Evolutionary conservation across 2,888 invertebrate genomes (phyloP).

Genomic region (Scrobipalpa atriplicella): DNA sequence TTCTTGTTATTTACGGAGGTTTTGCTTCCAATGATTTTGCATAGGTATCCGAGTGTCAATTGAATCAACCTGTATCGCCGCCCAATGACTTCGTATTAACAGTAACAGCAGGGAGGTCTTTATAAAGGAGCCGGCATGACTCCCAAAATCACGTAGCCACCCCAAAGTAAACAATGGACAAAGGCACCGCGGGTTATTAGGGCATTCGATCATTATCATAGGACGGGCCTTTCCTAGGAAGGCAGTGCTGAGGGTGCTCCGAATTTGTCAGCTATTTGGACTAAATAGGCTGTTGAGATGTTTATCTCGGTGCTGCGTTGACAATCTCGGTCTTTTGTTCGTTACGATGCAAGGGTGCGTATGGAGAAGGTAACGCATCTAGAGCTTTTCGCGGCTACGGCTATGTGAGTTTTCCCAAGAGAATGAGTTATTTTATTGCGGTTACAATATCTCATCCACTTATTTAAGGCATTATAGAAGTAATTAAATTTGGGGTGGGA

Average conservation of each 20-base stretch:
- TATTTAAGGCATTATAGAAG: too few species aligned
- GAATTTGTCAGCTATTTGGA: constrained; percentile 57
- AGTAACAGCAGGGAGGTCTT: constrained; percentile 76
- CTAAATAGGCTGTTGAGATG: constrained; percentile 67
- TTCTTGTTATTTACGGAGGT: too few species aligned
- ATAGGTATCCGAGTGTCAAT: not conserved
- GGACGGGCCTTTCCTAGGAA: constrained; percentile 48
- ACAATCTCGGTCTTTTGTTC: not conserved
- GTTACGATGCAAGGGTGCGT: not conserved
- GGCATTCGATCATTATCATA: constrained; percentile 63
- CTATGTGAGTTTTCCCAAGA: too few species aligned
- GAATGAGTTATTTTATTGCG: too few species aligned
- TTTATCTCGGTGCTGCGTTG: constrained; percentile 3
- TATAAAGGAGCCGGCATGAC: constrained; percentile 76
- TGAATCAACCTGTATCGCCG: constrained; percentile 52
- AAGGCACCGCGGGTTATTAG: constrained; percentile 74
- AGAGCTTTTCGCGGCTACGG: too few species aligned
- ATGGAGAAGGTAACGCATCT: not conserved
- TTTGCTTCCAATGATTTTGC: not conserved
- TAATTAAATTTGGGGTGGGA: too few species aligned
- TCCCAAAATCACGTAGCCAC: constrained; percentile 76
- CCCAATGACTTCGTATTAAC: constrained; percentile 68
- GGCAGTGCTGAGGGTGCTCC: constrained; percentile 45
- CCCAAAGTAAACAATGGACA: constrained; percentile 82
- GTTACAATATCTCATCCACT: too few species aligned